These are phyloP conservation scores for Dascillus cervinus DNA, from an alignment of 2,888 invertebrate genomes.

Conservation along the genomic window DNA sequence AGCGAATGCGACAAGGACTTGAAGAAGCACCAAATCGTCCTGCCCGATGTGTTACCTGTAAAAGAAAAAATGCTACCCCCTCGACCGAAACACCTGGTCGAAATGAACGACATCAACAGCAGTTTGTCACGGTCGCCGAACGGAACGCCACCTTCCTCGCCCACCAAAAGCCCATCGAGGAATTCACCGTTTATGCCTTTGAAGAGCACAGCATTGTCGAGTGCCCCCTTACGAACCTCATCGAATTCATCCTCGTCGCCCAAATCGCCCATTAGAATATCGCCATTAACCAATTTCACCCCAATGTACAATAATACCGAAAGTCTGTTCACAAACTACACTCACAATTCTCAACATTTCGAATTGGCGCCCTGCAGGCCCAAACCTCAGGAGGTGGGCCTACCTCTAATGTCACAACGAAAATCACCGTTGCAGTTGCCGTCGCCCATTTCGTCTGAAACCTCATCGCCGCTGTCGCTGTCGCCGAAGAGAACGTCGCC, in stretches of 20 bases:
- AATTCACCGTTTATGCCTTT: conserved; percentile 33
- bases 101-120: conserved; percentile 20
- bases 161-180: conserved; percentile 31
- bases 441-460: background rate
- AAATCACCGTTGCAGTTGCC: conserved; percentile 5
- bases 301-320: conserved; percentile 10
- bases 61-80: conserved; percentile 43
- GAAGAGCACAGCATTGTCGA: conserved; percentile 28
- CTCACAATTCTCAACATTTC: background rate
- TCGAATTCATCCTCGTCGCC: conserved; percentile 3
- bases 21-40: conserved; percentile 35
- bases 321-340: conserved; percentile 9
- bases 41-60: conserved; percentile 51
- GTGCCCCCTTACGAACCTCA: conserved; percentile 21
- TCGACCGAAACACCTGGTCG: conserved; percentile 30
- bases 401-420: conserved; percentile 3
- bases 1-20: conserved; percentile 32
- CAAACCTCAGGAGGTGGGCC: conserved; percentile 7
- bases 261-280: conserved; percentile 8
- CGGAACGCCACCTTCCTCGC: conserved; percentile 30
- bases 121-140: conserved; percentile 24
- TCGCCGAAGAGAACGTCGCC: conserved; percentile 35
- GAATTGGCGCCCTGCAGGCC: conserved; percentile 5
- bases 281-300: too few relatives aligned
- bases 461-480: conserved; percentile 25